Evolutionary conservation across 2,113 vertebrate genomes (phyloP).

Genomic region (Sitta europaea): DNA sequence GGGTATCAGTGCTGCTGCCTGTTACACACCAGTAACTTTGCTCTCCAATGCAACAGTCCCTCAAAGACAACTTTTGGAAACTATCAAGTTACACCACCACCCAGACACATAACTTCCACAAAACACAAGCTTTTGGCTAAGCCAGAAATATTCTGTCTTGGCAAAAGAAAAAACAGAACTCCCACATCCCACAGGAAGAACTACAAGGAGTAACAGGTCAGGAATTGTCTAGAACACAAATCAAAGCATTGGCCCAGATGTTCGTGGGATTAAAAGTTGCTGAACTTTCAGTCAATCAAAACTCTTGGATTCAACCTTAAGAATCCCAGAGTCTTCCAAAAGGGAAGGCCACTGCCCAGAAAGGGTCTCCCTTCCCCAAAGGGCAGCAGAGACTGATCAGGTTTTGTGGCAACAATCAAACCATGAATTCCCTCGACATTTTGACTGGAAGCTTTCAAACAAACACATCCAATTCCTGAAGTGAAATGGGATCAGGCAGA

Average conservation of each 20-base stretch:
- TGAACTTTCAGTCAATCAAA: neutral
- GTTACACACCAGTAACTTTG: neutral
- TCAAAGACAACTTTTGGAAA: neutral
- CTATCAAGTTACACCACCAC: neutral
- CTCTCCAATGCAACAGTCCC: neutral
- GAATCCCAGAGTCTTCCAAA: neutral
- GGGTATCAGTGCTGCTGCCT: fast-evolving
- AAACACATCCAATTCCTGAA: neutral
- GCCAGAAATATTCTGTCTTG: neutral
- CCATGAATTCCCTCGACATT: neutral
- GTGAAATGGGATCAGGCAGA: neutral
- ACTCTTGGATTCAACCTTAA: neutral
- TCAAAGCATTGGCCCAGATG: neutral
- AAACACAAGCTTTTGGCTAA: neutral
- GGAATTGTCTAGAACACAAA: neutral
- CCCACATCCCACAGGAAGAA: neutral
- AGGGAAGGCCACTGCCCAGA: neutral
- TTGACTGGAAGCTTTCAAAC: neutral
- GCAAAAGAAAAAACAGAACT: neutral
- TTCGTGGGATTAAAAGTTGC: fast-evolving
- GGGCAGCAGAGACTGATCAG: neutral
- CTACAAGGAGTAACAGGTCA: neutral
- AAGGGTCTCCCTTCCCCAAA: neutral
- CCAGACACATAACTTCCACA: neutral
- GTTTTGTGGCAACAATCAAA: neutral